Conservation (phyloP, 2,113 vertebrate genomes). For the Gnathochromis pfefferi region DNA sequence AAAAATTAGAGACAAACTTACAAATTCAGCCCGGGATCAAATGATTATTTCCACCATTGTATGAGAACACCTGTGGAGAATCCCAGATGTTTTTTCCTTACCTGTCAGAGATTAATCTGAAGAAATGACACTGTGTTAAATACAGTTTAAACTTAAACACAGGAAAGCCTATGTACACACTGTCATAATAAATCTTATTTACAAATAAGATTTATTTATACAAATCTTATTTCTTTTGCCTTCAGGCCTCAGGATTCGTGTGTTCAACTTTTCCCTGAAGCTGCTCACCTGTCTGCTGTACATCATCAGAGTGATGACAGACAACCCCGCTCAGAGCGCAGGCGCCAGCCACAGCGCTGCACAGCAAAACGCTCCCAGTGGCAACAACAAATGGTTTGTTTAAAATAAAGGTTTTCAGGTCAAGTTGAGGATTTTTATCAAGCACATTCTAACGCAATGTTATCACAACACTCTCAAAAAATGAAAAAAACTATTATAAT, state of each 20-base stretch:
- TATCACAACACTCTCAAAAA: neutral
- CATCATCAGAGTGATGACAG: slow-evolving; percentile 86
- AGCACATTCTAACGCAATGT: neutral
- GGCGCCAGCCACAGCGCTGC: neutral
- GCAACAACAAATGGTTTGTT: slow-evolving; percentile 59
- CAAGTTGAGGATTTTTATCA: neutral
- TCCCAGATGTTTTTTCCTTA: neutral
- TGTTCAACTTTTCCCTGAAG: slow-evolving; percentile 96
- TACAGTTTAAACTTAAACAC: neutral
- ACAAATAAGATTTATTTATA: neutral
- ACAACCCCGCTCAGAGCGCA: slow-evolving; percentile 74
- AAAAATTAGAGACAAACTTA: neutral
- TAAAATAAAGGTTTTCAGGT: neutral
- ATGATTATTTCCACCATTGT: neutral
- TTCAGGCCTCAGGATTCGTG: slow-evolving; percentile 87
- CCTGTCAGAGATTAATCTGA: neutral
- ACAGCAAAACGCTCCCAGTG: slow-evolving; percentile 14
- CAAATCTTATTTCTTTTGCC: neutral
- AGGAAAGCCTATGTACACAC: neutral
- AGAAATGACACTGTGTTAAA: neutral
- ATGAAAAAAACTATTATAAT: neutral
- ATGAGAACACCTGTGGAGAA: neutral
- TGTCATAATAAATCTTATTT: neutral
- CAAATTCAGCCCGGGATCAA: neutral
- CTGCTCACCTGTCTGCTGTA: slow-evolving; percentile 93